Evolutionary conservation across 30 jellyfish, hydroid and myxozoan species (phyloP).

Genomic region (Aurelia coerulea): DNA sequence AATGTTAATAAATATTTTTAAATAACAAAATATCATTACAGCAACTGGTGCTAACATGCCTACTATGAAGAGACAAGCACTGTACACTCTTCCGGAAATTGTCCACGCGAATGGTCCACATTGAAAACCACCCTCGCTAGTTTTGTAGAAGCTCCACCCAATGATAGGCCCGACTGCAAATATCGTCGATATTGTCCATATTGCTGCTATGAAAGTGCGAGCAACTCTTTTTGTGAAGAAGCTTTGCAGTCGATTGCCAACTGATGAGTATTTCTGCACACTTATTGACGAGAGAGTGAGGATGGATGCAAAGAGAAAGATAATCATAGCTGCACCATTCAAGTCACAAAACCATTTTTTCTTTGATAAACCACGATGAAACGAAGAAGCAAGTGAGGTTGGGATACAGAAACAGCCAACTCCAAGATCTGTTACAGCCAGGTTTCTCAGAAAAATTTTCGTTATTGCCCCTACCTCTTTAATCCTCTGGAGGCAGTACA

Average conservation of each 20-base stretch:
- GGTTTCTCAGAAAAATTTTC: slow-evolving; percentile 32
- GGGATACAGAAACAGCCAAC: slow-evolving; percentile 59
- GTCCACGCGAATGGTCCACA: slow-evolving; percentile 60
- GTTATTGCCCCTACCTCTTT: slow-evolving; percentile 36
- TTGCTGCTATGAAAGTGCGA: neutral
- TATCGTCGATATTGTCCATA: slow-evolving; percentile 45
- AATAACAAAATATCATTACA: slow-evolving; percentile 37
- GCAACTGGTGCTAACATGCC: slow-evolving; percentile 46
- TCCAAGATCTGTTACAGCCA: slow-evolving; percentile 59
- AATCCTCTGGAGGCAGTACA: slow-evolving; percentile 2
- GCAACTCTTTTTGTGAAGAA: slow-evolving; percentile 11
- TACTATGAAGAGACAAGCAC: slow-evolving; percentile 14
- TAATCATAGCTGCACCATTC: slow-evolving; percentile 43
- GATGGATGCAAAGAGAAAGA: slow-evolving; percentile 37
- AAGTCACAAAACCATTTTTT: slow-evolving; percentile 37
- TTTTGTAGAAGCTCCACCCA: slow-evolving; percentile 76
- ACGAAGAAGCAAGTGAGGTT: slow-evolving; percentile 21
- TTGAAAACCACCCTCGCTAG: slow-evolving; percentile 45
- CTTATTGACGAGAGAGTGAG: slow-evolving; percentile 48
- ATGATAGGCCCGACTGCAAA: slow-evolving; percentile 75
- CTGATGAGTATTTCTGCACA: slow-evolving; percentile 42
- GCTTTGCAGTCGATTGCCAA: slow-evolving; percentile 26
- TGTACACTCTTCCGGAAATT: slow-evolving; percentile 26
- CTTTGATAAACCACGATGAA: neutral
- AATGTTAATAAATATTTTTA: slow-evolving; percentile 5